A percentile compares a stretch with the other conserved stretches of the same genome.
phyloP scores from a whole-genome alignment of 2,113 vertebrate species.

The Salvelinus alpinus region DNA sequence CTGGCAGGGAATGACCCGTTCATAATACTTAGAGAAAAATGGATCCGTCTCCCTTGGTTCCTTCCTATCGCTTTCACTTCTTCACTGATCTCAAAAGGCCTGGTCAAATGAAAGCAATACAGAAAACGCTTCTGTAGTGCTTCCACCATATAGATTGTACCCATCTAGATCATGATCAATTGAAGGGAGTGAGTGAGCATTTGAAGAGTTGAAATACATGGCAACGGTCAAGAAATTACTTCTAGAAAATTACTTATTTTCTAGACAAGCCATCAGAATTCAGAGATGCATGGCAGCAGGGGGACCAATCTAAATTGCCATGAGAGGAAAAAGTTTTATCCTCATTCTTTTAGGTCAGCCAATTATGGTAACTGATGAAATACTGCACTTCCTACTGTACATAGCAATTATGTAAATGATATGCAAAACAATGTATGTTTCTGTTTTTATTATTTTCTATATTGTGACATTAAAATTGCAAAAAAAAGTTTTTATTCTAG shows the following conservation, averaged over 20 bases:
- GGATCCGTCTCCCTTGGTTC: background rate
- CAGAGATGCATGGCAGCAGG: background rate
- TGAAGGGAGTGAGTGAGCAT: background rate
- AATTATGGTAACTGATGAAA: background rate
- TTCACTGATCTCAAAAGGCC: no score
- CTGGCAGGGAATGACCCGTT: background rate
- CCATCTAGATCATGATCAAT: background rate
- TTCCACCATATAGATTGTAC: background rate
- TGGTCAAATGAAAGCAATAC: no score
- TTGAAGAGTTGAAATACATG: no score
- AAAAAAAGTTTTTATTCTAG: background rate
- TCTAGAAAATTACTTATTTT: background rate
- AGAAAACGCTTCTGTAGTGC: background rate
- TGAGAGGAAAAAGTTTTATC: background rate
- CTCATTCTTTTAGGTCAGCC: background rate
- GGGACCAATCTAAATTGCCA: background rate
- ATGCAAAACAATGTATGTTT: slow-evolving; percentile 10
- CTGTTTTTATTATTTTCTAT: background rate
- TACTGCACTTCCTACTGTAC: background rate
- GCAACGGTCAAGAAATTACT: background rate
- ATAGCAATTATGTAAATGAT: background rate
- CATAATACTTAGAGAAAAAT: background rate
- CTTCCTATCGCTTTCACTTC: no score
- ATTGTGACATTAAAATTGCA: background rate
- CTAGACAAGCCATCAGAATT: background rate